phyloP scores from a whole-genome alignment of 2,797 vertebrate species.

The Pseudopleuronectes americanus region DNA sequence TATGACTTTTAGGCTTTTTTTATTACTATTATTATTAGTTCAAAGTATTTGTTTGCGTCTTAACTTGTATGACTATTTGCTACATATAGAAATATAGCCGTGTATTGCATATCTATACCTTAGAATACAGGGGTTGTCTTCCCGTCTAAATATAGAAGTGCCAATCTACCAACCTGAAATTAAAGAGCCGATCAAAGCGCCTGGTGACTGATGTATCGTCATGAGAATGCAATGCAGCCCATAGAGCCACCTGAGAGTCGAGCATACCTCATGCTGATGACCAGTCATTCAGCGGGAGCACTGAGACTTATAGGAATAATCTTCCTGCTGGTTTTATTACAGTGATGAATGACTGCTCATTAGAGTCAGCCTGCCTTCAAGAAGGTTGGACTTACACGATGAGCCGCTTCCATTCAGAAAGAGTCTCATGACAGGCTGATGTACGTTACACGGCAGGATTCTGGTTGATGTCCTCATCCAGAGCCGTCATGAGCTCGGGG shows the following conservation, averaged over 20 bases:
- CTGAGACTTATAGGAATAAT: constrained; percentile 50
- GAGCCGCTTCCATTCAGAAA: constrained; percentile 33
- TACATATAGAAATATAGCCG: not conserved
- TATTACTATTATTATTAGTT: too few species aligned
- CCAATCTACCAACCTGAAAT: not conserved
- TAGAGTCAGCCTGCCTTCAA: constrained; percentile 46
- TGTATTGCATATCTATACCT: not conserved
- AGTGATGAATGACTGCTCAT: constrained; percentile 64
- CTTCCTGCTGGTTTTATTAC: constrained; percentile 58
- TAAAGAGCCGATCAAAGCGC: constrained; percentile 13
- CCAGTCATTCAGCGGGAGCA: constrained; percentile 33
- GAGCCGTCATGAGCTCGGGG: not conserved
- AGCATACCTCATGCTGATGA: constrained; percentile 51
- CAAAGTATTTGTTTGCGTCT: not conserved
- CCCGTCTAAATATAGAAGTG: constrained; percentile 18
- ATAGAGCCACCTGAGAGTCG: constrained; percentile 27
- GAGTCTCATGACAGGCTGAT: constrained; percentile 12
- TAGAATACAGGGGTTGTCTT: constrained; percentile 2
- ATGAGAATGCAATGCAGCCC: constrained; percentile 4
- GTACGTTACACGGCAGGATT: constrained; percentile 18
- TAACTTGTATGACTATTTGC: not conserved
- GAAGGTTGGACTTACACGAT: constrained; percentile 44
- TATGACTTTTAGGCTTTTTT: too few species aligned
- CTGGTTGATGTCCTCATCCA: constrained; percentile 7
- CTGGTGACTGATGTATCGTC: constrained; percentile 19